Percentiles rank a stretch among this genome's conserved stretches.
Conservation (phyloP, 2,888 invertebrate genomes). For the Mantis religiosa region DNA sequence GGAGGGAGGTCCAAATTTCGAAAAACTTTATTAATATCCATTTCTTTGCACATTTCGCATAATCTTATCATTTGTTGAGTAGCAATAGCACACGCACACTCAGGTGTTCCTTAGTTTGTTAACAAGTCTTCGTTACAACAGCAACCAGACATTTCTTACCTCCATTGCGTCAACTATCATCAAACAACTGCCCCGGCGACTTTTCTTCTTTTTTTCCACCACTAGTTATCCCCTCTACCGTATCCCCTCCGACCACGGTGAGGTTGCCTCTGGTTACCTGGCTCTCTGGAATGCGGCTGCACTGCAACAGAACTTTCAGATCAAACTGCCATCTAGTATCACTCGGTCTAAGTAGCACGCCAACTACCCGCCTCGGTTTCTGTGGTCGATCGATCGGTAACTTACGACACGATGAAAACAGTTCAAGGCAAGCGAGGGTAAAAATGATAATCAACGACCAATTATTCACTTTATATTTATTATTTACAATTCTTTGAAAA, state of each 20-base stretch:
- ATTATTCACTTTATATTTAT: no score
- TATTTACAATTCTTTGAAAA: no score
- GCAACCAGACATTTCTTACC: background rate
- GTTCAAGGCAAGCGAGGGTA: no score
- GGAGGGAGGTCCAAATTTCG: background rate
- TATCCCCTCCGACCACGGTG: background rate
- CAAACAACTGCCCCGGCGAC: background rate
- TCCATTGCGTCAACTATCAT: background rate
- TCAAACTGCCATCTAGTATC: background rate
- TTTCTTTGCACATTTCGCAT: background rate
- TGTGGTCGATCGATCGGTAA: background rate
- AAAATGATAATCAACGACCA: no score
- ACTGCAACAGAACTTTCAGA: background rate
- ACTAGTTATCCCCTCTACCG: background rate
- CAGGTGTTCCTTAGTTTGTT: background rate
- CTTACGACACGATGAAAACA: no score
- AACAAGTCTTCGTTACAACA: background rate
- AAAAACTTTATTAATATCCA: background rate
- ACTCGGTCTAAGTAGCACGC: background rate
- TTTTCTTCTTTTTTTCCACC: slow-evolving; percentile 6
- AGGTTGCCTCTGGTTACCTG: slow-evolving; percentile 1
- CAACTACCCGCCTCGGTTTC: background rate
- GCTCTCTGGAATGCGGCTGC: background rate
- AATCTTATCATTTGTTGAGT: background rate
- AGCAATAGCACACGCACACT: background rate